Conservation (phyloP, 2,888 invertebrate species). For the Escarpia spicata region DNA sequence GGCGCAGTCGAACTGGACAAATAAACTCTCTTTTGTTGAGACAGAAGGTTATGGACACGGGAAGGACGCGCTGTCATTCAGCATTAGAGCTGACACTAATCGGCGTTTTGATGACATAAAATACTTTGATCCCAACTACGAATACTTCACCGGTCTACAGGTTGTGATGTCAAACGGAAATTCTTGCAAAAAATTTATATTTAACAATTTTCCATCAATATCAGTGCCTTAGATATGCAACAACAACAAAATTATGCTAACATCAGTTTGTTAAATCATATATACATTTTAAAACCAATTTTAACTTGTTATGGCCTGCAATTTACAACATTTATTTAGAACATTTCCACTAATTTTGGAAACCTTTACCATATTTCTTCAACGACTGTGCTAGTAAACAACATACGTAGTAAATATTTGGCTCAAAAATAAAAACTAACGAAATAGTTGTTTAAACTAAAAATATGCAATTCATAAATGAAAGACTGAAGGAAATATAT, state of each 20-base stretch:
- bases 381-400: not conserved
- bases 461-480: not conserved
- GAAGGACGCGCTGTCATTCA: not conserved
- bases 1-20: not conserved
- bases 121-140: not conserved
- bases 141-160: not conserved
- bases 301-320: not conserved
- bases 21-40: not conserved
- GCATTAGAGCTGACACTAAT: conserved; percentile 1
- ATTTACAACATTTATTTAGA: not conserved
- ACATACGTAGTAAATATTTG: not conserved
- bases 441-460: not conserved
- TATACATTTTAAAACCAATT: not conserved
- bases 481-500: not conserved
- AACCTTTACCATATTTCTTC: not conserved
- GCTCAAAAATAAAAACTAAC: not conserved
- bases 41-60: not conserved
- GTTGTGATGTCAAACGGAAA: too few species aligned
- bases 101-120: not conserved
- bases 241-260: not conserved
- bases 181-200: not conserved
- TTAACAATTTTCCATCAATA: not conserved
- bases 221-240: not conserved
- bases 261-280: not conserved
- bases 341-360: not conserved